Percentiles rank a stretch among this genome's conserved stretches.
phyloP scores from a whole-genome alignment of 1,140 invertebrate species.

The Cardiocondyla obscurior region DNA sequence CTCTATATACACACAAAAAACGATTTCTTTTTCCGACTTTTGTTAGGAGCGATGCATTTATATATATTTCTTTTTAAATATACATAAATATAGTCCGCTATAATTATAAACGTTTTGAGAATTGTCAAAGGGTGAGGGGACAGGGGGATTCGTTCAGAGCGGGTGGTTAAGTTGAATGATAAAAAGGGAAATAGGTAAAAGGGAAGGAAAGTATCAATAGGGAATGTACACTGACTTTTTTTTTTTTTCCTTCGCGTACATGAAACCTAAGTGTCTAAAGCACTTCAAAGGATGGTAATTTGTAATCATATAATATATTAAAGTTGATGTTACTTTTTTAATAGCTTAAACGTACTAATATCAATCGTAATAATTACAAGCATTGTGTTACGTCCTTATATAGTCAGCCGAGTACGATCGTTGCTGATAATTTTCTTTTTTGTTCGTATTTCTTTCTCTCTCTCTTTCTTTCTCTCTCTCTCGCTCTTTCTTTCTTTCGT shows the following conservation, averaged over 20 bases:
- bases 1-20: constrained; percentile 45
- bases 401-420: constrained; percentile 79
- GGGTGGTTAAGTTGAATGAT: background rate
- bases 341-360: constrained; percentile 83
- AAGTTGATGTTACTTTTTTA: constrained; percentile 82
- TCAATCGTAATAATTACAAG: constrained; percentile 84
- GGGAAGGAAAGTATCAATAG: background rate
- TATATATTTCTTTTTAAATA: constrained; percentile 76
- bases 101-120: constrained; percentile 74
- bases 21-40: constrained; percentile 44
- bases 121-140: constrained; percentile 61
- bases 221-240: constrained; percentile 58
- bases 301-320: constrained; percentile 82
- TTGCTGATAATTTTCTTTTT: constrained; percentile 68
- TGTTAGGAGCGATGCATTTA: constrained; percentile 65
- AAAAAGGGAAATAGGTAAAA: background rate
- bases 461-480: constrained; percentile 70
- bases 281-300: constrained; percentile 79
- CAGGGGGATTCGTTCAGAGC: background rate
- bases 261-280: constrained; percentile 78
- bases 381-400: constrained; percentile 82
- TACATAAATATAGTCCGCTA: constrained; percentile 78
- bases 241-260: constrained; percentile 62
- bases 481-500: constrained; percentile 66
- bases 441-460: constrained; percentile 69